Evolutionary conservation across 2,113 vertebrate genomes (phyloP).

Genomic region (Paradisaea rubra): DNA sequence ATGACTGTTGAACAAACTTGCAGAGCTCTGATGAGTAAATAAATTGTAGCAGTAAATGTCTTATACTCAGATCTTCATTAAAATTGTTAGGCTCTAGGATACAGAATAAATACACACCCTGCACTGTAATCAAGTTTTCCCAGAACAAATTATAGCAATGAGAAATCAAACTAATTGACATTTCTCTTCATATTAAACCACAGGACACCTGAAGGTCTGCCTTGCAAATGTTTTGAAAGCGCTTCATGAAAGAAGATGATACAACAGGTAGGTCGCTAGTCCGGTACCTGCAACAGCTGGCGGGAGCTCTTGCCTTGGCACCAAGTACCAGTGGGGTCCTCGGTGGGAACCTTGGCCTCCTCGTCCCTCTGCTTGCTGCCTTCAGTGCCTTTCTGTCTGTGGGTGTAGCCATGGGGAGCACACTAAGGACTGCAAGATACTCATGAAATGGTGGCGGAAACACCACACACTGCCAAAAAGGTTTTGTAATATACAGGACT

Average conservation of each 20-base stretch:
- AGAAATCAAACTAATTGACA: not conserved
- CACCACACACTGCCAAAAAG: not conserved
- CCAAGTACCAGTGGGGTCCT: too few relatives aligned
- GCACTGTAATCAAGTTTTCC: not conserved
- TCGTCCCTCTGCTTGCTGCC: not conserved
- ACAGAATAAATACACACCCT: not conserved
- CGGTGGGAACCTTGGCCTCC: not conserved
- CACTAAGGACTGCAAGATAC: accelerated
- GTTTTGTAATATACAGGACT: not conserved
- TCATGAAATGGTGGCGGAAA: not conserved
- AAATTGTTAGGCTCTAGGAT: not conserved
- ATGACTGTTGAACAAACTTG: not conserved
- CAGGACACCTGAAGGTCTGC: not conserved
- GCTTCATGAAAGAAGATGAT: not conserved
- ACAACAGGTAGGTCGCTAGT: not conserved
- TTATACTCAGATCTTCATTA: not conserved
- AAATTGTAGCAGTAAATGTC: not conserved
- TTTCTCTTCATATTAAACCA: not conserved
- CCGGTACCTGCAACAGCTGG: not conserved
- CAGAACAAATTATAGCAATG: not conserved
- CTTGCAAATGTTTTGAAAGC: not conserved
- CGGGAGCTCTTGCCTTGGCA: not conserved
- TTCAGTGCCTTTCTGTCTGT: not conserved
- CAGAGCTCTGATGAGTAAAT: not conserved
- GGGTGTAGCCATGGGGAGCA: not conserved